Evolutionary conservation across 2,113 vertebrate genomes (phyloP), one percentile per base, ranked within the genome.

Genomic region (Myrmecobius fasciatus): DNA sequence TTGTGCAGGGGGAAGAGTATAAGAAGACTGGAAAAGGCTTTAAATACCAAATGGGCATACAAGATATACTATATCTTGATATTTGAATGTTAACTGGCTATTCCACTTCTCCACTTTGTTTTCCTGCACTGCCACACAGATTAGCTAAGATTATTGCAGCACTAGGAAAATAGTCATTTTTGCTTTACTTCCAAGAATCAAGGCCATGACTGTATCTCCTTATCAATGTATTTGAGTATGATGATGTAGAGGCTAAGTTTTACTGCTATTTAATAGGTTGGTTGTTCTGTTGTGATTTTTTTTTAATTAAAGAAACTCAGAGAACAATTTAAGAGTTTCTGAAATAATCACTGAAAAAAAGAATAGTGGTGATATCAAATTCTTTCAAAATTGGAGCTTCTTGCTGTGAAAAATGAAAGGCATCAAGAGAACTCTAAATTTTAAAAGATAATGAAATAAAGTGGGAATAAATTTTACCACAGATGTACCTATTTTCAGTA

Each of bases 291-390:
- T 51, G 49, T 51, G 49, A 51, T 11, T 97, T 97, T 97, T 95
- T 93, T 48, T 25, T 2, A 90, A 97, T 47, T 47, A 91, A 97
- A 97, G 96, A 97, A 96, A 94, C 89, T 96, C 91, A 83, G 28
- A 95, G 89, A 90, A 95, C 95, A 83, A 49, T 94, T 91, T 92
- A 83, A 22, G 93, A 51, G 92, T 94, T 93, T 96, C 92, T 95
- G 53, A 54, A 97, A 96, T 75, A 94, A 96, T 97, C 96, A 96
- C 93, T 94, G 92, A 97, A 96, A 96, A 96, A 90, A 96, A 96
- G 88, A 90, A 56, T 92, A 6, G 93, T 91, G 96, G 92, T 96
- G 95, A 92, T 95, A 95, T 48, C 48, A 48, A 31, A 91, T 53
- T 53, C 53, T 97, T 96, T 94, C 51, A 95, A 94, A 95, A 47